Evolutionary conservation across 2,113 vertebrate species (phyloP).

Genomic region (Cynopterus brachyotis): DNA sequence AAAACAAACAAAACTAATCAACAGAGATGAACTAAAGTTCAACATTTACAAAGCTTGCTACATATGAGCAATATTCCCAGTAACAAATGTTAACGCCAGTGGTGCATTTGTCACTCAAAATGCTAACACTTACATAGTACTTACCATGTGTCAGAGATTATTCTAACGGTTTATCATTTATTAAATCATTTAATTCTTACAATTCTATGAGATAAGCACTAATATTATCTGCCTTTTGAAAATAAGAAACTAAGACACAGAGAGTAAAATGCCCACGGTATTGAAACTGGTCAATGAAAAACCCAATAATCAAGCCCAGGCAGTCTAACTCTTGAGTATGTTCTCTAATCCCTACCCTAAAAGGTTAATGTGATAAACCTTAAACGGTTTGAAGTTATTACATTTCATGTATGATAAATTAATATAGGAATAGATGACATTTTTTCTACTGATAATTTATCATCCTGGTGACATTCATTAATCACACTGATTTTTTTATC

Average conservation of each 20-base stretch:
- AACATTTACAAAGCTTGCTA: background rate
- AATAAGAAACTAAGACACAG: background rate
- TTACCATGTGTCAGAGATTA: background rate
- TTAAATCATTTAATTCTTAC: background rate
- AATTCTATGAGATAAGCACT: background rate
- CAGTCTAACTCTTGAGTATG: background rate
- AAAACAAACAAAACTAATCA: slow-evolving; percentile 15
- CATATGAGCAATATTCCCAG: background rate
- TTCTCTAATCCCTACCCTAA: background rate
- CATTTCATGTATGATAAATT: background rate
- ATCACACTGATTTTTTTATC: background rate
- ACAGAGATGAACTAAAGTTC: slow-evolving; percentile 18
- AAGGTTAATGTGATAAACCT: background rate
- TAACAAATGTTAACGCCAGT: slow-evolving; percentile 11
- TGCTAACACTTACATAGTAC: background rate
- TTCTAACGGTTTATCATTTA: background rate
- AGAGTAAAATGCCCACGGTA: background rate
- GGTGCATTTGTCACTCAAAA: background rate
- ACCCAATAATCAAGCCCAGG: background rate
- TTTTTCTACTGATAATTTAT: background rate
- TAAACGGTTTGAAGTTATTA: background rate
- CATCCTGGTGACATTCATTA: background rate
- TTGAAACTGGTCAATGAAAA: slow-evolving; percentile 16
- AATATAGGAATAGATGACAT: background rate
- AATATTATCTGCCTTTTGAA: background rate